A percentile compares a stretch with the other conserved stretches of the same genome.
These are phyloP conservation scores for Lathronympha strigana DNA, from an alignment of 2,888 invertebrate genomes.

Conservation along the genomic window DNA sequence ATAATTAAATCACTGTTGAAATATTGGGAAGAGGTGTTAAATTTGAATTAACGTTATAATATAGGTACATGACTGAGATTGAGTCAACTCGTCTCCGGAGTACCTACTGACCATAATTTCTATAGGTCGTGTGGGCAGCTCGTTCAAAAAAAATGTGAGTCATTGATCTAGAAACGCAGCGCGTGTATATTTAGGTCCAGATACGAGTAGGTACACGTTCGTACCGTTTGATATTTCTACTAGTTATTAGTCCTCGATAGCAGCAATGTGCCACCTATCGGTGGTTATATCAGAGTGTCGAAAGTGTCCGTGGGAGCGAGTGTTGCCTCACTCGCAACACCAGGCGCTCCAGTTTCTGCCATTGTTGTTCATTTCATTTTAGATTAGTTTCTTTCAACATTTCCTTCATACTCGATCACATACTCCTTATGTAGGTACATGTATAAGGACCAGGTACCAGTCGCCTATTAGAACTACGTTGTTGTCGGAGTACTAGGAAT, in stretches of 20 bases:
- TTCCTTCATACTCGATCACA: slow-evolving; percentile 39
- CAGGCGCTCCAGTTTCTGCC: slow-evolving; percentile 60
- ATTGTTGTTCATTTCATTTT: slow-evolving; percentile 59
- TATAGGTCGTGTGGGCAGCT: slow-evolving; percentile 31
- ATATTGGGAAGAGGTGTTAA: not conserved
- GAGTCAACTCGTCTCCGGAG: slow-evolving; percentile 1
- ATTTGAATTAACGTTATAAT: not conserved
- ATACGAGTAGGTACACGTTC: not conserved
- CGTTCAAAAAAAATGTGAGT: slow-evolving; percentile 25
- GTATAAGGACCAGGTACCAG: too few relatives aligned
- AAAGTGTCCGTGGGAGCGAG: slow-evolving; percentile 71
- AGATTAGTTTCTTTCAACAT: slow-evolving; percentile 54
- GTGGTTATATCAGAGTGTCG: slow-evolving; percentile 56
- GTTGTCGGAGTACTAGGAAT: not conserved
- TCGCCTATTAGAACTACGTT: too few relatives aligned
- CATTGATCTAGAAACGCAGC: slow-evolving; percentile 15
- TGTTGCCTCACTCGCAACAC: slow-evolving; percentile 52
- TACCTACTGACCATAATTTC: slow-evolving; percentile 31
- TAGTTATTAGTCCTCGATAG: not conserved
- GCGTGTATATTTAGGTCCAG: not conserved
- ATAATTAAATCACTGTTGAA: not conserved
- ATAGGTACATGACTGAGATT: not conserved
- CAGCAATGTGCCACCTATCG: slow-evolving; percentile 29
- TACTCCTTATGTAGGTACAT: slow-evolving; percentile 3
- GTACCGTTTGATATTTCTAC: too few relatives aligned